Percentiles rank a stretch among this genome's conserved stretches.
phyloP scores from a whole-genome alignment of 2,888 invertebrate species.

The Trisateles emortualis region DNA sequence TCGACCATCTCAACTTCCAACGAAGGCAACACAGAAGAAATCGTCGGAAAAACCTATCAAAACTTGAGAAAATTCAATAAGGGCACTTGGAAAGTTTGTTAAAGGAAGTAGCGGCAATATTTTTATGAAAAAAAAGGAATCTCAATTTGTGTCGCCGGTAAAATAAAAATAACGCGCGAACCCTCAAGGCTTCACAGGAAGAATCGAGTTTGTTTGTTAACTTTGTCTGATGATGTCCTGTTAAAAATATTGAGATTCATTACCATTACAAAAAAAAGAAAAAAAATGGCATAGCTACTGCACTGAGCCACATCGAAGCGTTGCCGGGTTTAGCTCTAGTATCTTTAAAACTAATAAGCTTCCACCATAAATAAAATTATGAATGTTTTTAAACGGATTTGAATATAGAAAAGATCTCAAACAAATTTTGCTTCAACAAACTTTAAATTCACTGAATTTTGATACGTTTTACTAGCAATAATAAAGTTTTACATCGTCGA shows the following conservation, averaged over 20 bases:
- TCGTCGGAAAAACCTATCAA: constrained; percentile 85
- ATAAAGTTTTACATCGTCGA: constrained; percentile 26
- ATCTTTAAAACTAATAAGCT: constrained; percentile 13
- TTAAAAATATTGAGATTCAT: constrained; percentile 50
- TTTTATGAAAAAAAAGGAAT: constrained; percentile 75
- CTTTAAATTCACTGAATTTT: constrained; percentile 28
- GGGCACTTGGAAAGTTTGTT: constrained; percentile 84
- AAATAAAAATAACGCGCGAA: constrained; percentile 70
- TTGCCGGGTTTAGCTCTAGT: too few species aligned
- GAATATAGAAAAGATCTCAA: constrained; percentile 28
- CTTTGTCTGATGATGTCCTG: constrained; percentile 56
- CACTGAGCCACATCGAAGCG: too few species aligned
- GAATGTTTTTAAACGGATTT: constrained; percentile 9
- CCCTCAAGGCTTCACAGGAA: constrained; percentile 57
- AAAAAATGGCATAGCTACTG: too few species aligned
- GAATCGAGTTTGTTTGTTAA: constrained; percentile 68
- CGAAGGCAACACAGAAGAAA: constrained; percentile 76
- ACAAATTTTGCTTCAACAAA: constrained; percentile 29
- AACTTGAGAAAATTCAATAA: constrained; percentile 86
- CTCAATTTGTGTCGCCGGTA: constrained; percentile 79
- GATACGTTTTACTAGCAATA: constrained; percentile 29
- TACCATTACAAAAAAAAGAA: constrained; percentile 32
- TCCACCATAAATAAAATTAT: constrained; percentile 17
- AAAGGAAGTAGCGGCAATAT: constrained; percentile 81
- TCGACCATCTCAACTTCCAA: constrained; percentile 68